Percentiles rank a stretch among this genome's conserved stretches.
Evolutionary conservation across 2,888 invertebrate genomes (phyloP).

Genomic region (Dolomedes plantarius): DNA sequence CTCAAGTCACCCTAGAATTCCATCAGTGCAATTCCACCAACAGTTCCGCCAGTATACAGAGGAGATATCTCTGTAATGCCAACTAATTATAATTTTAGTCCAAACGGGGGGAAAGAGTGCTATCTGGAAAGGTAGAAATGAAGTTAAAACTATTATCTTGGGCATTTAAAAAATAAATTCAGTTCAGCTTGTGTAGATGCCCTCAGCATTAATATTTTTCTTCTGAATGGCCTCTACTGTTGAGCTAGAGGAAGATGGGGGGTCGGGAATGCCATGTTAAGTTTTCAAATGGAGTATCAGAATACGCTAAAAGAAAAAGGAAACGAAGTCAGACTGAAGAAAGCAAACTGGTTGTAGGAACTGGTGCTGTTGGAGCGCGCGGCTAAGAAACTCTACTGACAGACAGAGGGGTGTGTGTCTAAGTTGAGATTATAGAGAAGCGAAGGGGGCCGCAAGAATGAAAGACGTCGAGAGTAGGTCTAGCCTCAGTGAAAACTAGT

Average conservation of each 20-base stretch:
- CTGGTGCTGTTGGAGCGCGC: constrained; percentile 36
- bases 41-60: too few species aligned
- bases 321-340: constrained; percentile 3
- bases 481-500: constrained; percentile 65
- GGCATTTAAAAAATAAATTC: too few species aligned
- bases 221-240: constrained; percentile 38
- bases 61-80: too few species aligned
- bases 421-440: constrained; percentile 62
- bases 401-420: constrained; percentile 64
- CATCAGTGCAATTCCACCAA: too few species aligned
- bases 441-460: constrained; percentile 47
- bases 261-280: constrained; percentile 26
- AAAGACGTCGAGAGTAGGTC: constrained; percentile 61
- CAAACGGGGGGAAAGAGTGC: too few species aligned
- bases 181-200: too few species aligned
- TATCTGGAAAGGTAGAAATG: too few species aligned
- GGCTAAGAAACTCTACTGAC: constrained; percentile 39
- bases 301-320: constrained; percentile 36
- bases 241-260: background rate
- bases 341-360: constrained; percentile 53
- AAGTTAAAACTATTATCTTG: too few species aligned
- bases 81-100: too few species aligned
- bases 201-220: too few species aligned
- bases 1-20: too few species aligned
- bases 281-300: constrained; percentile 45